Evolutionary conservation across 2,113 vertebrate genomes (phyloP), one percentile per base, ranked within the genome.

Genomic region (Phasianus colchicus): DNA sequence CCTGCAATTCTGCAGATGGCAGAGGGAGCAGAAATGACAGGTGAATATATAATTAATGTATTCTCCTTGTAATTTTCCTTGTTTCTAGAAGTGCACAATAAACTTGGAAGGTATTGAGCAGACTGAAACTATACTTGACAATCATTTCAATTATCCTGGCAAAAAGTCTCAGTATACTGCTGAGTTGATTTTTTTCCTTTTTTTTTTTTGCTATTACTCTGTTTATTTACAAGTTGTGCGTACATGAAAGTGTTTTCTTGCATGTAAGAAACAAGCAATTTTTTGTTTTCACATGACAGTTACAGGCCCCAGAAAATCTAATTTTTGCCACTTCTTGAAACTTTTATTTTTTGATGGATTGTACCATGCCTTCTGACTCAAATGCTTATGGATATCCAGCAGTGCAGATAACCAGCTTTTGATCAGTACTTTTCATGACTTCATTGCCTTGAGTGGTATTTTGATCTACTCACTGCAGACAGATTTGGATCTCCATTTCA

Each of bases 391-490:
- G 36, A 42, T 36, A 55, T 11, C 19, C 47, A 75, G 19, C 24
- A 67, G 20, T 10, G 27, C 24, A 61, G 34, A 27, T 63, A 63
- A 17, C 20, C 52, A 52, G 5, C 38, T 90, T 71, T 52, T 69
- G 48, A 66, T 73, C 21, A 76, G 32, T 11, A 40, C 13, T 63
- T 67, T 55, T 71, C 19, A 12, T 14, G 14, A 69, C 22, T 43
- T 29, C 0, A 0, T 22, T 84, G 15, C 38, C n/a, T 42, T 38
- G 45, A 64, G 58, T 15, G 17, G 8, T 86, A 14, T 57, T 89
- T 52, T 36, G 57, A 83, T 17, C 21, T 47, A 40, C 22, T 60
- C 40, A 72, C 9, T 78, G 34, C 24, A 30, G 36, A 36, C 47
- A 72, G 58, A 42, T 3, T 25, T 63, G 12, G 21, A 32, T 83